These are phyloP conservation scores for Caenorhabditis latens DNA, from an alignment of 1,140 invertebrate species.

Conservation along the genomic window DNA sequence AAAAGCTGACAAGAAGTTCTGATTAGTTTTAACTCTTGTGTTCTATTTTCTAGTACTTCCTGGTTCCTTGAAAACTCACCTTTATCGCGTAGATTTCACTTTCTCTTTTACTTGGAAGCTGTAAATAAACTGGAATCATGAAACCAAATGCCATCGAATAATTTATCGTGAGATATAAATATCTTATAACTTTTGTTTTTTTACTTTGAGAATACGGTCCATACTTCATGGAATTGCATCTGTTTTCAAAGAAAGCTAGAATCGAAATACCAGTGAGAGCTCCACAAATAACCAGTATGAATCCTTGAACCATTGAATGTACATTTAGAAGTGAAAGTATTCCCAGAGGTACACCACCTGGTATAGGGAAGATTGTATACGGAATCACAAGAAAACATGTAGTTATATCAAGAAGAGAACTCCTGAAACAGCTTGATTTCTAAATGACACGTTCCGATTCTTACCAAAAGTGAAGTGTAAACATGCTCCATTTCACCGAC, in stretches of 20 bases:
- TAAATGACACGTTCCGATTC: background rate
- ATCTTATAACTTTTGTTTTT: background rate
- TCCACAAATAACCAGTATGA: background rate
- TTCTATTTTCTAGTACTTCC: too few relatives aligned
- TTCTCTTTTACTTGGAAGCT: background rate
- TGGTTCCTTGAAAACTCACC: background rate
- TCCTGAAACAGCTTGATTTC: background rate
- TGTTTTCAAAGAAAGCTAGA: background rate
- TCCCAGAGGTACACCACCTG: background rate
- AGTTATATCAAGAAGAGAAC: conserved; percentile 14
- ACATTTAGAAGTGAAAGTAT: background rate
- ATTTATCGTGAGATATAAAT: background rate
- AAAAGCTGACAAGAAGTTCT: too few relatives aligned
- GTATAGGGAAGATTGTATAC: conserved; percentile 16
- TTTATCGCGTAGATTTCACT: background rate
- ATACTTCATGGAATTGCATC: conserved; percentile 28
- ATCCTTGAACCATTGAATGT: background rate
- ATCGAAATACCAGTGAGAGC: background rate
- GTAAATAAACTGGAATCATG: conserved; percentile 20
- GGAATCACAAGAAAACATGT: conserved; percentile 14
- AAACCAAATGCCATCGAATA: background rate
- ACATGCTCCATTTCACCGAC: conserved; percentile 23
- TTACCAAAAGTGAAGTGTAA: conserved; percentile 11
- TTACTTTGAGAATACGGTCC: conserved; percentile 1
- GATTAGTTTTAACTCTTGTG: too few relatives aligned